Conservation (phyloP, 2,797 vertebrate species). For the Protosalanx chinensis region DNA sequence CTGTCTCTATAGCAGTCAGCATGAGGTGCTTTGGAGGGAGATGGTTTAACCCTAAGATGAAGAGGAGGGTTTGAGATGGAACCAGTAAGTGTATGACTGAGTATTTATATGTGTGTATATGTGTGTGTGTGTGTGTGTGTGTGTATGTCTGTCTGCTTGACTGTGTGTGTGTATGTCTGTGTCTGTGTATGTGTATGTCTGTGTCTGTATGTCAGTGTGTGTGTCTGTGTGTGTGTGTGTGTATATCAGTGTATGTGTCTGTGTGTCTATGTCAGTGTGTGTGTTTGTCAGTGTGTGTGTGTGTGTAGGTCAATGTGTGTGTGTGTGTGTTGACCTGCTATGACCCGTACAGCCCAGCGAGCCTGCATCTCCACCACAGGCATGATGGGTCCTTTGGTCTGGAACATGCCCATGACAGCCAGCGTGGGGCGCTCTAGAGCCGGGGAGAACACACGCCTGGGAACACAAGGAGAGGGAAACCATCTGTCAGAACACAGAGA, state of each 20-base stretch:
- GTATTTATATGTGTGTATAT: neutral
- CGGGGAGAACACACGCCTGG: slow-evolving; percentile 68
- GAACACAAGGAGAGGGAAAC: slow-evolving; percentile 5
- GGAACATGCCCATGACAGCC: slow-evolving; percentile 70
- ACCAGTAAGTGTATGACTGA: no score
- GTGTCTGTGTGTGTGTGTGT: neutral
- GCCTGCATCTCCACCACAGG: slow-evolving; percentile 75
- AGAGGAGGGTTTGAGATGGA: neutral
- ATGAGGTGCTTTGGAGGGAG: slow-evolving; percentile 65
- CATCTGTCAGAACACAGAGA: neutral
- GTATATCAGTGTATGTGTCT: neutral
- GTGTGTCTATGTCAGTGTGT: neutral
- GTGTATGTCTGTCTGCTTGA: neutral
- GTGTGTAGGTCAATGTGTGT: neutral
- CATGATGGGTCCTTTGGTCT: slow-evolving; percentile 63
- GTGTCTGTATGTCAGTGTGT: neutral
- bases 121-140: neutral
- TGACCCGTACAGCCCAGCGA: slow-evolving; percentile 72
- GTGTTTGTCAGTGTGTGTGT: neutral
- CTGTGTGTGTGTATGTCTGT: neutral
- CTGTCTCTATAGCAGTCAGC: slow-evolving; percentile 53
- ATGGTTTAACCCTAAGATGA: slow-evolving; percentile 50
- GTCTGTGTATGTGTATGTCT: neutral
- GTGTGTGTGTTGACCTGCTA: slow-evolving; percentile 64
- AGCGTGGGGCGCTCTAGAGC: slow-evolving; percentile 69